Percentiles rank a stretch among this genome's conserved stretches.
Evolutionary conservation across 2,888 invertebrate genomes (phyloP).

Genomic region (Baccha elongata): DNA sequence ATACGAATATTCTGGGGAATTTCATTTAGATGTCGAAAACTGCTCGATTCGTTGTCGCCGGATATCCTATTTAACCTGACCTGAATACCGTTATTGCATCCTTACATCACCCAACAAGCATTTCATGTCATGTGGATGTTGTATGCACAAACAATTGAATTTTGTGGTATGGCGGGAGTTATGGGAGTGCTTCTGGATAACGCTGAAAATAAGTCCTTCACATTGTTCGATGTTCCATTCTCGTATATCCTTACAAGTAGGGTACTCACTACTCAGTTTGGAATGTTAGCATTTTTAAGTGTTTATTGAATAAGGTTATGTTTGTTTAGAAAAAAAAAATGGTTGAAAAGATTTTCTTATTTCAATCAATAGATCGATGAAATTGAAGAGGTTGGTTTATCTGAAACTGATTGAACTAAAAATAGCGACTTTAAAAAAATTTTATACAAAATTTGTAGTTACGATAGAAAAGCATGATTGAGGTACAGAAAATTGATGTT

Average conservation of each 20-base stretch:
- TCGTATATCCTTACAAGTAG: conserved; percentile 8
- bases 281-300: conserved; percentile 19
- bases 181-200: not conserved
- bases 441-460: too few species aligned
- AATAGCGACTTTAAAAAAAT: too few species aligned
- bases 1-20: conserved; percentile 21
- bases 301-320: conserved; percentile 16
- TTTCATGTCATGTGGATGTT: not conserved
- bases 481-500: too few species aligned
- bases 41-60: conserved; percentile 22
- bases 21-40: conserved; percentile 36
- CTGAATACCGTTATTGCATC: conserved; percentile 40
- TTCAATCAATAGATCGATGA: not conserved
- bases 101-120: conserved; percentile 36
- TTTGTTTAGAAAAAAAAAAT: conserved; percentile 9
- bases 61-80: conserved; percentile 50
- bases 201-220: conserved; percentile 18
- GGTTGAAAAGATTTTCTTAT: not conserved
- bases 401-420: too few species aligned
- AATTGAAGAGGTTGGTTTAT: too few species aligned
- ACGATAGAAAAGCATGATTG: too few species aligned
- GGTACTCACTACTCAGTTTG: not conserved
- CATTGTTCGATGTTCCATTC: conserved; percentile 22
- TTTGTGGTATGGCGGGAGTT: conserved; percentile 5
- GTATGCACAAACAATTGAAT: conserved; percentile 14